A percentile compares a stretch with the other conserved stretches of the same genome.
Evolutionary conservation across 2,113 vertebrate species (phyloP).

Genomic region (Hucho hucho): DNA sequence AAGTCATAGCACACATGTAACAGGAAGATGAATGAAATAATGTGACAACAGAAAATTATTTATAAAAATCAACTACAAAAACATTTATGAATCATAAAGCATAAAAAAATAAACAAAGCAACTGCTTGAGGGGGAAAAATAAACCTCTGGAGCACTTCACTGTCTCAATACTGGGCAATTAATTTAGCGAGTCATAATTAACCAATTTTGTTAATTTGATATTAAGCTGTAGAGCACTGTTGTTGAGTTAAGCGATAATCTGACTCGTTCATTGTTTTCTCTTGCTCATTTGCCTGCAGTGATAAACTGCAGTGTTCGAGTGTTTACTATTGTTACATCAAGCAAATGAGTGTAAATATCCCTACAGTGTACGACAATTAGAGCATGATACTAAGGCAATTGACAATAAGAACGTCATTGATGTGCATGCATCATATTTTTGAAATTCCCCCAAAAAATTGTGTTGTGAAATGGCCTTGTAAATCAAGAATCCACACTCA

Average conservation of each 20-base stretch:
- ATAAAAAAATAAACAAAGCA: slow-evolving; percentile 64
- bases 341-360: slow-evolving; percentile 57
- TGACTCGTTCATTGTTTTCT: slow-evolving; percentile 71
- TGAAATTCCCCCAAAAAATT: no score
- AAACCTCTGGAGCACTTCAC: slow-evolving; percentile 76
- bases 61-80: slow-evolving; percentile 21
- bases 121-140: slow-evolving; percentile 68
- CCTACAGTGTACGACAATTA: slow-evolving; percentile 43
- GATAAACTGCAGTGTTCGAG: slow-evolving; percentile 71
- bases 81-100: slow-evolving; percentile 56
- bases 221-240: slow-evolving; percentile 78
- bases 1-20: slow-evolving; percentile 14
- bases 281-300: slow-evolving; percentile 69
- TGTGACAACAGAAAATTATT: background rate
- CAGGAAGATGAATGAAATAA: slow-evolving; percentile 9
- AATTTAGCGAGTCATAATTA: slow-evolving; percentile 79
- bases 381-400: slow-evolving; percentile 31
- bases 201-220: slow-evolving; percentile 81
- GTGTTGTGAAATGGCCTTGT: no score
- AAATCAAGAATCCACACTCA: no score
- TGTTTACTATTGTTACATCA: slow-evolving; percentile 66
- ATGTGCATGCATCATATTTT: no score
- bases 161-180: slow-evolving; percentile 77
- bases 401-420: no score
- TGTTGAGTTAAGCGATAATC: slow-evolving; percentile 78